These are phyloP conservation scores for Ophioderma brevispina DNA, from an alignment of 35 echinoderm and acorn worm genomes.

Conservation along the genomic window DNA sequence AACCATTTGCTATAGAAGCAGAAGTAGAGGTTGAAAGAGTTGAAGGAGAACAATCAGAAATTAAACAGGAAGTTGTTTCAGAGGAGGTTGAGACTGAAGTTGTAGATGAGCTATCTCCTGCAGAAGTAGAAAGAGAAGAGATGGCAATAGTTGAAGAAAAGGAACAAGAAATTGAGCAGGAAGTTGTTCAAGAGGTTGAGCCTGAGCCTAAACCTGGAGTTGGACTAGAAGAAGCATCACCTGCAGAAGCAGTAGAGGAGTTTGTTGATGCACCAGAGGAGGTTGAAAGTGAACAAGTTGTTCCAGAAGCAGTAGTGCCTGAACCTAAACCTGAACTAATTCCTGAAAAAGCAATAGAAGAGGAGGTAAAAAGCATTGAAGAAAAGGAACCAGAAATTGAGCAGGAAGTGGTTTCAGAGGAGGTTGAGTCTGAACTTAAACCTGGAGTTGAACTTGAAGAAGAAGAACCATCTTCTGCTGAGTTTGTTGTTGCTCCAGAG, in stretches of 20 bases:
- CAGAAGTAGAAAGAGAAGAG: slow-evolving; percentile 21
- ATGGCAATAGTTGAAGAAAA: slow-evolving; percentile 3
- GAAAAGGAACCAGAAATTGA: slow-evolving; percentile 18
- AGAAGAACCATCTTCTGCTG: slow-evolving; percentile 3
- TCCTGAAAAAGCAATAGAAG: neutral
- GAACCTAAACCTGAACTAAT: slow-evolving; percentile 16
- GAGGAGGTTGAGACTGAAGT: neutral
- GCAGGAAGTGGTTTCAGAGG: slow-evolving; percentile 33
- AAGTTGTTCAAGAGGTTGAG: slow-evolving; percentile 3
- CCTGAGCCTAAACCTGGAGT: slow-evolving; percentile 10
- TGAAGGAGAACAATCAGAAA: neutral
- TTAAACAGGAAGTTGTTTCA: neutral
- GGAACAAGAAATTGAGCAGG: neutral
- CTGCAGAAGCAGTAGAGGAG: slow-evolving; percentile 20
- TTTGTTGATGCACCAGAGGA: slow-evolving; percentile 25
- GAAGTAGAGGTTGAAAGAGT: neutral
- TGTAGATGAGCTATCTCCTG: slow-evolving; percentile 4
- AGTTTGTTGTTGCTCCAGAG: neutral
- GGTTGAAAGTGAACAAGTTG: neutral
- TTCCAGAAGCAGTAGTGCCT: neutral
- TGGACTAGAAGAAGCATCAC: neutral
- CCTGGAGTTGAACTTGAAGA: neutral
- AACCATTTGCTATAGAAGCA: neutral
- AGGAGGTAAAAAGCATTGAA: neutral
- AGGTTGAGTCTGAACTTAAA: neutral